Evolutionary conservation across 2,113 vertebrate genomes (phyloP).

Genomic region (Tor tambroides): DNA sequence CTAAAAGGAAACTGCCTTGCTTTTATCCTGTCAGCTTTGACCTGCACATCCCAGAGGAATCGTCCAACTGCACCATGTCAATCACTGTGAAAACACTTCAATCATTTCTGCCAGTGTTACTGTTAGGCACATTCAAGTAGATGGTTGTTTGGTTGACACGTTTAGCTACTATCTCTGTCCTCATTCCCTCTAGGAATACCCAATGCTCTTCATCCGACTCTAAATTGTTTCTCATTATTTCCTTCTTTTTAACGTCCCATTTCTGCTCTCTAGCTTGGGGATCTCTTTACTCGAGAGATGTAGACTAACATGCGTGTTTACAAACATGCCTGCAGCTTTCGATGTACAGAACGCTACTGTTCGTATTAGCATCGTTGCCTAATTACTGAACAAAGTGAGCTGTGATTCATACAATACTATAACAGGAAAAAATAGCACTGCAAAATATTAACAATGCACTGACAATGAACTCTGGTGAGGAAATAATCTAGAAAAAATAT

Average conservation of each 20-base stretch:
- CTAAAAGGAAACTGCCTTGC: slow-evolving; percentile 11
- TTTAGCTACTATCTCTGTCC: background rate
- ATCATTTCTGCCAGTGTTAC: background rate
- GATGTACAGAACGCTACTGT: background rate
- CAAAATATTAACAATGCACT: background rate
- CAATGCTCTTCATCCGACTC: background rate
- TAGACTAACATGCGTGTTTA: background rate
- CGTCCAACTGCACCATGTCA: slow-evolving; percentile 38
- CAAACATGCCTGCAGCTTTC: background rate
- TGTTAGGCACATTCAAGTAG: background rate
- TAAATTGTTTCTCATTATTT: slow-evolving; percentile 9
- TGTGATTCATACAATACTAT: background rate
- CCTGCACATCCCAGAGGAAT: slow-evolving; percentile 39
- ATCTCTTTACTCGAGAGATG: slow-evolving; percentile 3
- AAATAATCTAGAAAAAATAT: background rate
- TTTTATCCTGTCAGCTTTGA: slow-evolving; percentile 44
- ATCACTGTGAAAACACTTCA: slow-evolving; percentile 39
- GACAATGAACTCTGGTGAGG: background rate
- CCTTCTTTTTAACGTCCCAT: background rate
- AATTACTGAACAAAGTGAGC: background rate
- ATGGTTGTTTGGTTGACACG: background rate
- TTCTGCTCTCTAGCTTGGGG: background rate
- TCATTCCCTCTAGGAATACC: background rate
- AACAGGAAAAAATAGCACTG: background rate
- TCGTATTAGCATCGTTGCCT: background rate